Evolutionary conservation across 2,113 vertebrate species (phyloP).

Genomic region (Aptenodytes patagonicus): DNA sequence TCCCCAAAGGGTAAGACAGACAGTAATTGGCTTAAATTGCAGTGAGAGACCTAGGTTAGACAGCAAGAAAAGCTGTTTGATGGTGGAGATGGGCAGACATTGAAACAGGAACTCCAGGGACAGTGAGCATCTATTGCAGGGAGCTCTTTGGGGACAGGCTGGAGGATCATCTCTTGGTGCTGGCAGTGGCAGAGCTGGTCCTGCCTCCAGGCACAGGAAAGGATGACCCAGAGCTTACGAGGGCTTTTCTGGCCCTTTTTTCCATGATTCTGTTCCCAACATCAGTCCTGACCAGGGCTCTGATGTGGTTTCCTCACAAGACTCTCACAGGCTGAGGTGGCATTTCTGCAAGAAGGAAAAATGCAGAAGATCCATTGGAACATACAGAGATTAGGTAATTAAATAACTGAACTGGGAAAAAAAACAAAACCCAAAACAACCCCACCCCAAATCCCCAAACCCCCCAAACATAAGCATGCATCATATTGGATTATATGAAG

Average conservation of each 20-base stretch:
- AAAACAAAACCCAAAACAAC: not conserved
- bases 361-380: not conserved
- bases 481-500: not conserved
- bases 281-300: too few relatives aligned
- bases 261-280: not conserved
- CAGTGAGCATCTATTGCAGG: not conserved
- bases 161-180: not conserved
- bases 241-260: not conserved
- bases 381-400: not conserved
- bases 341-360: not conserved
- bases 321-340: too few relatives aligned
- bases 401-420: not conserved
- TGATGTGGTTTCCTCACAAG: not conserved
- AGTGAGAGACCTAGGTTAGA: not conserved
- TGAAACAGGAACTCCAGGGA: not conserved
- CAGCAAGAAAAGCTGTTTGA: not conserved
- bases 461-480: too few relatives aligned
- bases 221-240: not conserved
- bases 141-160: not conserved
- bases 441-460: not conserved
- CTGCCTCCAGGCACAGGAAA: accelerated
- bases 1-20: not conserved
- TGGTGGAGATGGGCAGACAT: not conserved
- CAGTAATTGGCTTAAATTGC: not conserved
- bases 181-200: not conserved